Conservation (phyloP, 2,888 invertebrate species). For the Crioceris asparagi region DNA sequence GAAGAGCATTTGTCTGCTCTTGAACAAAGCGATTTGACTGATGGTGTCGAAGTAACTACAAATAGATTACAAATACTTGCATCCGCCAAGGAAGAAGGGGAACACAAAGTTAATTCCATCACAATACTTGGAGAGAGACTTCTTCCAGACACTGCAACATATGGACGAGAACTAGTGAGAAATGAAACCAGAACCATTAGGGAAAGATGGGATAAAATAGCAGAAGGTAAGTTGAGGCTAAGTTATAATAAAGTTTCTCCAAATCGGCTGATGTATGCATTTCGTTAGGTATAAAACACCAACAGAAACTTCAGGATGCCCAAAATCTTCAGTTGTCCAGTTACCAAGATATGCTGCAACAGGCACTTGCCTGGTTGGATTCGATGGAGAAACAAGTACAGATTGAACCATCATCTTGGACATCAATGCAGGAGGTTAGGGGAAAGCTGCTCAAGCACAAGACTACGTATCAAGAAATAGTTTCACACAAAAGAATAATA, state of each 20-base stretch:
- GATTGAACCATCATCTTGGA: constrained; percentile 60
- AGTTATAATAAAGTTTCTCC: no score
- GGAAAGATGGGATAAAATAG: constrained; percentile 80
- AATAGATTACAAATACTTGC: constrained; percentile 61
- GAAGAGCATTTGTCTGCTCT: constrained; percentile 59
- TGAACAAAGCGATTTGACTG: constrained; percentile 49
- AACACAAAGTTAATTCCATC: constrained; percentile 63
- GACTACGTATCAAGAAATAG: constrained; percentile 78
- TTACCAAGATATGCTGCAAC: constrained; percentile 76
- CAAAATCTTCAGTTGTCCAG: constrained; percentile 74
- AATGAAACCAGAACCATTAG: constrained; percentile 69
- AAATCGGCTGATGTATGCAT: background rate
- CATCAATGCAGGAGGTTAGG: constrained; percentile 74
- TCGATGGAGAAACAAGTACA: constrained; percentile 69
- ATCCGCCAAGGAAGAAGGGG: constrained; percentile 75
- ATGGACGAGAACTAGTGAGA: constrained; percentile 82
- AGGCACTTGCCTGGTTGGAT: constrained; percentile 77
- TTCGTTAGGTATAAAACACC: constrained; percentile 59
- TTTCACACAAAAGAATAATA: constrained; percentile 80
- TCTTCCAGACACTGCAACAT: constrained; percentile 85
- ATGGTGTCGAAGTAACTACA: constrained; percentile 52
- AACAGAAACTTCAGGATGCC: constrained; percentile 77
- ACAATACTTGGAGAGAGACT: constrained; percentile 76
- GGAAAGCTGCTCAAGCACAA: constrained; percentile 78
- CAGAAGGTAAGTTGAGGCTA: constrained; percentile 51